Conservation (phyloP, 2,888 invertebrate species). For the Cataglyphis livida region DNA sequence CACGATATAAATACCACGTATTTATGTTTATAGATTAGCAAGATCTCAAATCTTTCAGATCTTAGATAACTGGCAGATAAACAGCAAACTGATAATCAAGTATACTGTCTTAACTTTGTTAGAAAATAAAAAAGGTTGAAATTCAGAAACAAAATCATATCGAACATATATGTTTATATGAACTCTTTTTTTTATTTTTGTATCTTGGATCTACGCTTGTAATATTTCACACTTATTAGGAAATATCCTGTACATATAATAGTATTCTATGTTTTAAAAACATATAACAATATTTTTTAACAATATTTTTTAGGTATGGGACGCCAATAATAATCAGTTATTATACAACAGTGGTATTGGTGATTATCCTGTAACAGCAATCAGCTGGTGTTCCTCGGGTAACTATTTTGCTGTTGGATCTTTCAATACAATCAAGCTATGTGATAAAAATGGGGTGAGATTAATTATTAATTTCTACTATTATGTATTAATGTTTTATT, state of each 20-base stretch:
- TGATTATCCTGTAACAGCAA: slow-evolving; percentile 96
- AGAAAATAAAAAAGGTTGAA: background rate
- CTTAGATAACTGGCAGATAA: background rate
- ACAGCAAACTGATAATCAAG: slow-evolving; percentile 9
- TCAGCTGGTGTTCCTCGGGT: slow-evolving; percentile 95
- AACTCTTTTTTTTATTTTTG: too few relatives aligned
- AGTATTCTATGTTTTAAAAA: background rate
- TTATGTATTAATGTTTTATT: background rate
- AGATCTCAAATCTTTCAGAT: background rate
- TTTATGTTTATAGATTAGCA: background rate
- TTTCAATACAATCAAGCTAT: slow-evolving; percentile 96
- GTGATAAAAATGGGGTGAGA: slow-evolving; percentile 95
- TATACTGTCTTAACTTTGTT: background rate
- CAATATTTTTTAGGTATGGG: slow-evolving; percentile 91
- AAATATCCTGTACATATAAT: too few relatives aligned
- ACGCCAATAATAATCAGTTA: slow-evolving; percentile 94
- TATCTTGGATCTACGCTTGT: too few relatives aligned
- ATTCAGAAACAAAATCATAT: background rate
- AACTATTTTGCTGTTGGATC: slow-evolving; percentile 97
- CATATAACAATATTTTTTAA: background rate
- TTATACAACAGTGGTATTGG: slow-evolving; percentile 95
- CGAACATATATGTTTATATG: too few relatives aligned
- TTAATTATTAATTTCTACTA: background rate
- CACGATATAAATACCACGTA: too few relatives aligned
- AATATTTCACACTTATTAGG: too few relatives aligned